Base-by-base conservation (phyloP, 2,888 invertebrate genomes). In the Diarsia brunnea region DNA sequence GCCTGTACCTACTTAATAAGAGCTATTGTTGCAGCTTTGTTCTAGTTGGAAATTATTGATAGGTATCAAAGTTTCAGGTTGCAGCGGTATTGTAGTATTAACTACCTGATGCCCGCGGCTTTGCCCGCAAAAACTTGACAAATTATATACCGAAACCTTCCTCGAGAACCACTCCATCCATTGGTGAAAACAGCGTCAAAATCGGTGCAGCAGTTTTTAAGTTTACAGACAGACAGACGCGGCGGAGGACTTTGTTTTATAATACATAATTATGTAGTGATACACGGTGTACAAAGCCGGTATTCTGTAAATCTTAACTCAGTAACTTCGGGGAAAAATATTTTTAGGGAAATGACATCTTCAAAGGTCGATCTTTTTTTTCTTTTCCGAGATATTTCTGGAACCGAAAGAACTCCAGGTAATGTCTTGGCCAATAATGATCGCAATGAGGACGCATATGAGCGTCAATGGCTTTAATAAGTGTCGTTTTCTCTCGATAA, bases 1-100 rank as follows among this genome's bases (percentile, higher is more conserved):
- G 60, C 24, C 14, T 27, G 47, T 69, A 31, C 60, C 76, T 81
- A 24, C 38, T 61, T 61, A 7, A n/a, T 51, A n/a, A 58, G 67
- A 73, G 53, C 53, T 65, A 68, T 76, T 75, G 70, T 81, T 55
- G 24, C 24, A 4, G 24, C 65, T 72, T 68, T 53, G 45, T 73
- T 81, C 53, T 38, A 31, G n/a, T 11, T 21, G 49, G 31, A 78
- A 58, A 51, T 63, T 19, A 19, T 73, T 76, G 27, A 71, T 24
- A 45, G 31, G 8, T 2, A 43, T 31, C 1, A 11, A 21, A 21
- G n/a, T 38, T 38, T 38, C 1, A 24, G 5, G 16, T 55, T 24
- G 5, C 55, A 55, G 55, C 5, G 4, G 8, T 38, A 8, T 38
- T 38, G 38, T 38, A 38, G 0, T 38, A 38, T 38, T 38, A 38